These are phyloP conservation scores for Verasper variegatus DNA, from an alignment of 2,113 vertebrate species.

Conservation along the genomic window DNA sequence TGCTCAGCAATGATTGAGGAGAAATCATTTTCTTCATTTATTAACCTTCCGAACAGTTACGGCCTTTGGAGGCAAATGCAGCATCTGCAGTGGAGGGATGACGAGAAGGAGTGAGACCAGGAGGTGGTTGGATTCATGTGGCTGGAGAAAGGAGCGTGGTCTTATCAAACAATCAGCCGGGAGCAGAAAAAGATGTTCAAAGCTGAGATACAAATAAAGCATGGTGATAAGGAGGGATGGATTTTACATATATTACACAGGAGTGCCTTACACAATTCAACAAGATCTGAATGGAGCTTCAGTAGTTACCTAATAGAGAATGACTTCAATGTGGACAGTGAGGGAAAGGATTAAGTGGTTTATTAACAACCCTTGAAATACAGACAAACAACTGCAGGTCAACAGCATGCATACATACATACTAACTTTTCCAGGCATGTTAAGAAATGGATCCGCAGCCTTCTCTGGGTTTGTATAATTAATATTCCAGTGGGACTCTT, in stretches of 20 bases:
- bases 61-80: neutral
- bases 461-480: constrained; percentile 59
- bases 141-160: neutral
- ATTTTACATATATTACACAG: constrained; percentile 29
- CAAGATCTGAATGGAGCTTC: neutral
- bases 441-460: constrained; percentile 23
- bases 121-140: neutral
- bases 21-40: neutral
- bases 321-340: neutral
- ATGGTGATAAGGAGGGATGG: constrained; percentile 4
- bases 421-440: constrained; percentile 22
- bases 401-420: too few relatives aligned
- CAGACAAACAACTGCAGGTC: neutral
- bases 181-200: neutral
- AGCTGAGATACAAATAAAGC: neutral
- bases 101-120: neutral
- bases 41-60: neutral
- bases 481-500: constrained; percentile 68
- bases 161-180: neutral
- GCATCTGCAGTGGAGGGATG: neutral
- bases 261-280: neutral
- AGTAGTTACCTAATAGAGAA: neutral
- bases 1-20: neutral
- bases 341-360: neutral
- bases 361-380: neutral